Evolutionary conservation across 2,113 vertebrate species (phyloP), one percentile per base, ranked within the genome.

Genomic region (Carettochelys insculpta): DNA sequence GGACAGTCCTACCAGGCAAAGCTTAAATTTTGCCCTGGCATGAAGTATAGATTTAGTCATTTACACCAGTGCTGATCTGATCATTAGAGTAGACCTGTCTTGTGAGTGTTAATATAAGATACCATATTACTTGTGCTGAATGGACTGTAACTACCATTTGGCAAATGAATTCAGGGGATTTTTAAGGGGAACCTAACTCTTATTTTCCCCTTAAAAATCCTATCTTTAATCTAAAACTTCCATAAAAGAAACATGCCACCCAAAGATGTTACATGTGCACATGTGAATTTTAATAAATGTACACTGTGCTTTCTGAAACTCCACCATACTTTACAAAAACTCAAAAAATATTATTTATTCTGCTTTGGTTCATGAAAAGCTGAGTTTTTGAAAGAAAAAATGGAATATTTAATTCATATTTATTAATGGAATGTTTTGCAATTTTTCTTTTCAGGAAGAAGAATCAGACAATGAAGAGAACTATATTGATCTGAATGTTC

Each of bases 401-500:
- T 79, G 12, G 50, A 16, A 2, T 94, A 76, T 41, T n/a, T n/a
- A n/a, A n/a, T n/a, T n/a, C n/a, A n/a, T n/a, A n/a, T n/a, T 95
- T 91, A 95, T 78, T 96, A 89, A 96, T 45, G 14, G 84, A 82
- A 95, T 77, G 31, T 71, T 96, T 96, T 97, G 76, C 73, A 87
- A 85, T 41, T 91, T n/a, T 96, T 84, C 91, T 93, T 31, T 94
- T 94, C 95, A 99, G 99, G 99, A 99, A 93, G 98, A 99, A 91
- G 98, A 98, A 16, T 99, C 99, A 5, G 99, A 99, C 25, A 98
- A 92, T 78, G 99, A 99, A 89, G 99, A 99, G 91, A 98, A 98
- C 68, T 97, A 98, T 85, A 97, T 99, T 95, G 99, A 99, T 97
- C 97, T 99, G 94, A 98, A 98, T 51, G 96, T 98, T 90, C 97